Conservation (phyloP, 1,140 invertebrate genomes). For the Drosophila aff. region DNA sequence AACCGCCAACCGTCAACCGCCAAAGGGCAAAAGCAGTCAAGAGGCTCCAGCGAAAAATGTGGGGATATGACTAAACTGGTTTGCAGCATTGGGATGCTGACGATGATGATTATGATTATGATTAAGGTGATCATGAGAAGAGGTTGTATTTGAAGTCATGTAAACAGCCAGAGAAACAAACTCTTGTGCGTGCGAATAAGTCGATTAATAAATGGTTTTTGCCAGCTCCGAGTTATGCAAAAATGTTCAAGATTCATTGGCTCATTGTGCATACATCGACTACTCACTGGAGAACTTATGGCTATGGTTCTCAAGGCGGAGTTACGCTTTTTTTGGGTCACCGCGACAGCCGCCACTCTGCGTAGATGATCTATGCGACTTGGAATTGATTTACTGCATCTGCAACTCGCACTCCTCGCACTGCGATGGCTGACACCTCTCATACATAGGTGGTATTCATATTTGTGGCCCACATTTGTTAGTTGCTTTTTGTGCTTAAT, state of each 20-base stretch:
- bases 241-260: constrained; percentile 68
- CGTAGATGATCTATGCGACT: constrained; percentile 44
- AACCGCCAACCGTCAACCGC: constrained; percentile 15
- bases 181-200: constrained; percentile 72
- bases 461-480: constrained; percentile 42
- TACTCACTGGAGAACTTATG: background rate
- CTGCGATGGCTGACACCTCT: constrained; percentile 22
- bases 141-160: constrained; percentile 53
- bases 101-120: constrained; percentile 23
- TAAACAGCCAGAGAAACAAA: constrained; percentile 52
- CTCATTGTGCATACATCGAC: constrained; percentile 45
- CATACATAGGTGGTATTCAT: constrained; percentile 15
- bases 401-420: constrained; percentile 17
- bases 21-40: constrained; percentile 54
- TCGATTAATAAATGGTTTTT: constrained; percentile 66
- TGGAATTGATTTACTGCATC: constrained; percentile 52
- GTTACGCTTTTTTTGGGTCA: constrained; percentile 47
- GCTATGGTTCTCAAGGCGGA: constrained; percentile 42
- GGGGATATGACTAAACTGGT: constrained; percentile 52
- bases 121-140: constrained; percentile 35
- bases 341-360: constrained; percentile 32
- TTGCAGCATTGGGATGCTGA: constrained; percentile 8
- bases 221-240: constrained; percentile 58
- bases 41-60: constrained; percentile 38
- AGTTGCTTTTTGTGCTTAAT: constrained; percentile 26